Conservation (phyloP, 2,113 vertebrate genomes). For the Carassius gibelio region DNA sequence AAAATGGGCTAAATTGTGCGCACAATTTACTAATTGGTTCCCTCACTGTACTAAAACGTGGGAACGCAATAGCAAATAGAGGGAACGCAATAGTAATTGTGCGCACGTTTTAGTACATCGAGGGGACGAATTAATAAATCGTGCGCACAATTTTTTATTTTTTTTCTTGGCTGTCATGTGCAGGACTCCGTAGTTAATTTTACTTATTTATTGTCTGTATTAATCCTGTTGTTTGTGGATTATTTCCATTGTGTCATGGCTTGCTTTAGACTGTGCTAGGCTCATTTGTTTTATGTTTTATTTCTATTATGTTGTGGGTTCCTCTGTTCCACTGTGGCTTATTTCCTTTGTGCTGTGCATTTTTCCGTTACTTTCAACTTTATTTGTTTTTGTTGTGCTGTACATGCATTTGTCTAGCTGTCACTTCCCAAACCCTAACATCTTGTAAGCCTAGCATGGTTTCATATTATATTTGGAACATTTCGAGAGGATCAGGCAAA, state of each 20-base stretch:
- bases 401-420: not conserved
- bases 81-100: too few relatives aligned
- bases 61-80: too few relatives aligned
- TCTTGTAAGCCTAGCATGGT: not conserved
- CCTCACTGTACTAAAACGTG: too few relatives aligned
- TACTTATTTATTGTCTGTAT: not conserved
- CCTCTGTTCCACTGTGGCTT: not conserved
- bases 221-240: not conserved
- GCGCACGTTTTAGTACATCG: too few relatives aligned
- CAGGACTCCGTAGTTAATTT: not conserved
- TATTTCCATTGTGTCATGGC: too few relatives aligned
- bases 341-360: not conserved
- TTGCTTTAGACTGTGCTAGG: too few relatives aligned
- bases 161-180: too few relatives aligned
- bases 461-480: not conserved
- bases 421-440: not conserved
- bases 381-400: not conserved
- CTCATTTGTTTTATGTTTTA: too few relatives aligned
- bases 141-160: too few relatives aligned
- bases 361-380: not conserved
- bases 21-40: too few relatives aligned
- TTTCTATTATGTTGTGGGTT: not conserved
- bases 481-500: not conserved
- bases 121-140: too few relatives aligned
- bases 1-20: too few relatives aligned